These are phyloP conservation scores for Eurystomus gularis DNA, from an alignment of 2,113 vertebrate species.

Conservation along the genomic window DNA sequence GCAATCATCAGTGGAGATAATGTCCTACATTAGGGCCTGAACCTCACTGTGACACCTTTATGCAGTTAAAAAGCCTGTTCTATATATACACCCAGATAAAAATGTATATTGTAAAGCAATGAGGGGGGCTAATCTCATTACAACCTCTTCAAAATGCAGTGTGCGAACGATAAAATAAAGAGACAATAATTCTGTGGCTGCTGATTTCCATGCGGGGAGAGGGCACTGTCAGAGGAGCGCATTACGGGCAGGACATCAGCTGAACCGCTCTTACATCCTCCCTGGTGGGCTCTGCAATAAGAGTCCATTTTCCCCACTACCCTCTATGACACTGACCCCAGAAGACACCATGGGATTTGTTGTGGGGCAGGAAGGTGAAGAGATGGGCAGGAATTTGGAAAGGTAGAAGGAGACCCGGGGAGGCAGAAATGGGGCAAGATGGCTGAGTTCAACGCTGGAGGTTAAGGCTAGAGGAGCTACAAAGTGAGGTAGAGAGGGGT, in stretches of 20 bases:
- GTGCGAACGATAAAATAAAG: background rate
- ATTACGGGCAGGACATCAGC: background rate
- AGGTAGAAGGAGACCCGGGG: background rate
- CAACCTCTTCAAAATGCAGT: background rate
- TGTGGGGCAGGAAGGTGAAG: background rate
- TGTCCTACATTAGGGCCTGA: background rate
- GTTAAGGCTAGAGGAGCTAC: background rate
- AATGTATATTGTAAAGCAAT: background rate
- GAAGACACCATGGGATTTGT: accelerated
- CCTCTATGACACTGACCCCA: background rate
- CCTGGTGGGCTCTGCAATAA: background rate
- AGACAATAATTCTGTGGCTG: background rate
- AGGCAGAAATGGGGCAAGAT: background rate
- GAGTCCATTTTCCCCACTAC: background rate
- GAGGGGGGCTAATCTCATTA: background rate
- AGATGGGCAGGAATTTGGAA: background rate
- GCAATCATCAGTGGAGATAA: background rate
- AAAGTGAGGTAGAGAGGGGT: background rate
- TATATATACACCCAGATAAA: background rate
- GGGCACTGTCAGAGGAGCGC: background rate
- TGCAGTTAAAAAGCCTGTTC: background rate
- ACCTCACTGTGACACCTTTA: background rate
- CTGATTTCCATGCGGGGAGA: background rate
- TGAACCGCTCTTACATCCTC: background rate
- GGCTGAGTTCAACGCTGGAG: background rate